Percentiles rank a stretch among this genome's conserved stretches.
Conservation (phyloP, 2,797 vertebrate genomes). For the Microctenopoma steveboyesi region DNA sequence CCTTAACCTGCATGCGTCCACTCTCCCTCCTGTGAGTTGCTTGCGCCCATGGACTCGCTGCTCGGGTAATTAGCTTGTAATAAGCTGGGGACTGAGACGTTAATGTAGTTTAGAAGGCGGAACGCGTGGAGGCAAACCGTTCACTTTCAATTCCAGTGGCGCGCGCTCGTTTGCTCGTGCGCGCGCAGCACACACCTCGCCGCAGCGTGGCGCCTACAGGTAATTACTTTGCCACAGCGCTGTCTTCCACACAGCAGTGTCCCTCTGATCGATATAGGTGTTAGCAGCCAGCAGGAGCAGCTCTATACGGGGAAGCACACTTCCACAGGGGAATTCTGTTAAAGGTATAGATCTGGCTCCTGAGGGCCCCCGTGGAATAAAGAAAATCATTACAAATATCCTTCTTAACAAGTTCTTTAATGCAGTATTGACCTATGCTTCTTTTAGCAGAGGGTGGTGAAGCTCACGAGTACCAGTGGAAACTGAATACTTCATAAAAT, state of each 20-base stretch:
- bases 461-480: not conserved
- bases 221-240: conserved; percentile 68
- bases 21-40: conserved; percentile 12
- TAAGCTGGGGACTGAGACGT: conserved; percentile 56
- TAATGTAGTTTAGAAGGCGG: conserved; percentile 60
- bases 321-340: conserved; percentile 26
- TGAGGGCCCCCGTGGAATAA: conserved; percentile 1
- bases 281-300: conserved; percentile 44
- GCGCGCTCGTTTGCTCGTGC: conserved; percentile 14
- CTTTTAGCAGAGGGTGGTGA: not conserved
- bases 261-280: conserved; percentile 66
- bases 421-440: conserved; percentile 29
- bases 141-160: conserved; percentile 65
- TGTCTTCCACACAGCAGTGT: conserved; percentile 53
- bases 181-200: conserved; percentile 28
- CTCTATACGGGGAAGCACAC: conserved; percentile 31
- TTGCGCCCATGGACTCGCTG: conserved; percentile 41
- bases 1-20: conserved; percentile 24
- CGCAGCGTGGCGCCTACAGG: conserved; percentile 50
- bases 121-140: conserved; percentile 40
- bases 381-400: conserved; percentile 32
- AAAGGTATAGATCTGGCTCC: conserved; percentile 20
- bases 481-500: too few relatives aligned
- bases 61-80: conserved; percentile 68
- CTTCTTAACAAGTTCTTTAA: conserved; percentile 23